These are phyloP conservation scores for Loripinus fragilis DNA, from an alignment of 2,888 invertebrate genomes.

Conservation along the genomic window DNA sequence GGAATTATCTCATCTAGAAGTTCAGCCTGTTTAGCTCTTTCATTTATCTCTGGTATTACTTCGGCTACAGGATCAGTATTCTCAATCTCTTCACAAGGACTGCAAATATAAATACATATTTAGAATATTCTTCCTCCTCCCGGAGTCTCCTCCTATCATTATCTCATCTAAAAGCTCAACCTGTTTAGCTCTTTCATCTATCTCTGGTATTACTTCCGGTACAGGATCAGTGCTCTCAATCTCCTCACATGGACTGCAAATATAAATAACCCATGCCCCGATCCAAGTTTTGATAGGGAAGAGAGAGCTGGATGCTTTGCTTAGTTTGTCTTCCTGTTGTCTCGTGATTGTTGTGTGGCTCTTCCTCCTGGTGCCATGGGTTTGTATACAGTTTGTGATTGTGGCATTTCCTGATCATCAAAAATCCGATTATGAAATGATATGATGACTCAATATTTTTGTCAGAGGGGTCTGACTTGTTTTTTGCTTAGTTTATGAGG, in stretches of 20 bases:
- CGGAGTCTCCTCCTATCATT: slow-evolving; percentile 3
- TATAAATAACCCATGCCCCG: too few species aligned
- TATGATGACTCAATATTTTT: too few species aligned
- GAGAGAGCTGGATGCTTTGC: too few species aligned
- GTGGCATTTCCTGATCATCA: too few species aligned
- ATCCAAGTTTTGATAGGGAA: too few species aligned
- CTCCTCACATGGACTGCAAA: slow-evolving; percentile 14
- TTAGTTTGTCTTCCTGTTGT: too few species aligned
- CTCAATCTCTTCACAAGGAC: slow-evolving; percentile 25
- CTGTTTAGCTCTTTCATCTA: slow-evolving; percentile 36
- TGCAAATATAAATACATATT: neutral
- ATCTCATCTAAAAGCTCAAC: slow-evolving; percentile 54
- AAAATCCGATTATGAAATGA: too few species aligned
- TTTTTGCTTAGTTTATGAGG: too few species aligned
- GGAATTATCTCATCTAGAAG: slow-evolving; percentile 44
- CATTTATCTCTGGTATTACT: slow-evolving; percentile 43
- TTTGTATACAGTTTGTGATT: too few species aligned
- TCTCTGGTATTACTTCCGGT: slow-evolving; percentile 47
- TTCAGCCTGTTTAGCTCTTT: slow-evolving; percentile 45
- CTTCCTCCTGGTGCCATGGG: too few species aligned
- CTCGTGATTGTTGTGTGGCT: too few species aligned
- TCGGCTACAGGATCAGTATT: slow-evolving; percentile 31
- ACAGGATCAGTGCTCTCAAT: slow-evolving; percentile 22
- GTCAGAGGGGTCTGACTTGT: too few species aligned
- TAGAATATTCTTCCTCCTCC: slow-evolving; percentile 28